Conservation (phyloP, 2,888 invertebrate species). For the Ashinkailepas kermadecensis region DNA sequence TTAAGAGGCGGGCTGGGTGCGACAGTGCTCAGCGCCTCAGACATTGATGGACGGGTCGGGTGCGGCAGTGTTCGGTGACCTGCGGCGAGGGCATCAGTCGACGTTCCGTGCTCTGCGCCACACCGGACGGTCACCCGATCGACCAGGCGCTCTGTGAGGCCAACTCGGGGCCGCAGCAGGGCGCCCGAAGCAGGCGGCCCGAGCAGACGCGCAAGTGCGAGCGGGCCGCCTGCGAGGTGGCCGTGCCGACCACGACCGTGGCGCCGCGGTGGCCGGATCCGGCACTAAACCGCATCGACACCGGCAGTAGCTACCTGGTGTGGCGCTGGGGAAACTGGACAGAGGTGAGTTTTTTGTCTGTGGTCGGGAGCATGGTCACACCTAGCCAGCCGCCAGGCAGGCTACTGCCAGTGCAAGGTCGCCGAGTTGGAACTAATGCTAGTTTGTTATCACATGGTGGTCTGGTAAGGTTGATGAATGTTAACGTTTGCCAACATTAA, state of each 20-base stretch:
- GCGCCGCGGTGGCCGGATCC: conserved; percentile 7
- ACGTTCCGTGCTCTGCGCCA: not conserved
- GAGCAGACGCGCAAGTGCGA: not conserved
- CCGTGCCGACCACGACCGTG: not conserved
- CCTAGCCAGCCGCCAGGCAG: too few relatives aligned
- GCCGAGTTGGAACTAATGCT: too few relatives aligned
- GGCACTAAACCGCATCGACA: not conserved
- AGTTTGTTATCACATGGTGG: too few relatives aligned
- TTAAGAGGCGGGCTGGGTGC: not conserved
- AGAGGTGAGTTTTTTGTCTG: not conserved
- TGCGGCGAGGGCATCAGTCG: not conserved
- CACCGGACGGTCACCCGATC: conserved; percentile 20
- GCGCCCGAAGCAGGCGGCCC: not conserved
- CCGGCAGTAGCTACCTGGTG: not conserved
- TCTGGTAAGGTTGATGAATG: too few relatives aligned
- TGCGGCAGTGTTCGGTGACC: conserved; percentile 25
- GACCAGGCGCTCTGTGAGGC: conserved; percentile 27
- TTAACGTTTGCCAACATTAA: too few relatives aligned
- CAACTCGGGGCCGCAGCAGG: too few relatives aligned
- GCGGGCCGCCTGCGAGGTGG: not conserved
- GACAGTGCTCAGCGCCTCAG: not conserved
- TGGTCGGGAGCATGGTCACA: too few relatives aligned
- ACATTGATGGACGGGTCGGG: too few relatives aligned
- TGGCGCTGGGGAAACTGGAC: conserved; percentile 15
- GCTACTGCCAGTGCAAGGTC: too few relatives aligned